A percentile compares a stretch with the other conserved stretches of the same genome.
phyloP scores from a whole-genome alignment of 2,113 vertebrate genomes.

The Microtus pennsylvanicus region DNA sequence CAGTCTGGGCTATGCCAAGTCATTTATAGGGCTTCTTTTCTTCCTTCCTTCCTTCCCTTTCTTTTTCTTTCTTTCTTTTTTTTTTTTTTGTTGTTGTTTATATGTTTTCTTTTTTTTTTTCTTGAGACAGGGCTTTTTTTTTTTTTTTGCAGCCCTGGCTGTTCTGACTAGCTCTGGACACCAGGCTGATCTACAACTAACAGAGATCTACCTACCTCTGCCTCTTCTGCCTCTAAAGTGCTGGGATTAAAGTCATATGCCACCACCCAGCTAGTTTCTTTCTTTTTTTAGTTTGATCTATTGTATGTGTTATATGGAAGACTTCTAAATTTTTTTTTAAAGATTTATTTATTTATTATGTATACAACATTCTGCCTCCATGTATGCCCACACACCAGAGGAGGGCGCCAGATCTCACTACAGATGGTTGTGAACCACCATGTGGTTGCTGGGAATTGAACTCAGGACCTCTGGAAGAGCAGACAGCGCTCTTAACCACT shows the following conservation, averaged over 20 bases:
- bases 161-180: neutral
- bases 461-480: too few species aligned
- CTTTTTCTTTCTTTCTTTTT: fast-evolving
- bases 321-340: neutral
- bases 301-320: neutral
- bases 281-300: neutral
- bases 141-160: neutral
- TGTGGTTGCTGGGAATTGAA: too few species aligned
- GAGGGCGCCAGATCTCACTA: too few species aligned
- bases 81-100: neutral
- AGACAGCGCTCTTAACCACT: too few species aligned
- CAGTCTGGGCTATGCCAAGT: fast-evolving
- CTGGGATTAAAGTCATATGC: neutral
- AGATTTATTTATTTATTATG: too few species aligned
- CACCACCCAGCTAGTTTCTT: neutral
- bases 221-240: neutral
- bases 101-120: fast-evolving
- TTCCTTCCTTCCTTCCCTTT: neutral
- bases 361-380: too few species aligned
- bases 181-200: neutral
- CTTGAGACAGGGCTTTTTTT: neutral
- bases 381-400: too few species aligned
- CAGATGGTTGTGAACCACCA: too few species aligned
- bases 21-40: too few species aligned
- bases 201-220: neutral